Evolutionary conservation across 2,797 vertebrate species (phyloP), one percentile per base, ranked within the genome.

Genomic region (Centropyge bicolor): DNA sequence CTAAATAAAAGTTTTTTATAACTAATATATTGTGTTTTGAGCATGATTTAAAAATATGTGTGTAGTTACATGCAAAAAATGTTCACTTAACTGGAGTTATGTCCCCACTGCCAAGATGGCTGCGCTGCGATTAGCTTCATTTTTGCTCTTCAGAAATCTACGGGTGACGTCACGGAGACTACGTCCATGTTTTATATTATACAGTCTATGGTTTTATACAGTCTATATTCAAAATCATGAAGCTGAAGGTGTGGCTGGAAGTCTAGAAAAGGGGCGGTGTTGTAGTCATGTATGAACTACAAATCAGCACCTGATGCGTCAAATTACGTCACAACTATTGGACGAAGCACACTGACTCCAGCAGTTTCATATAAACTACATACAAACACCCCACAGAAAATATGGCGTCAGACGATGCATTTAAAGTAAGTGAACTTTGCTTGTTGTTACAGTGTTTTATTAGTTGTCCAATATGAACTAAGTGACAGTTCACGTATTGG

Each of bases 321-420:
- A 10, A 0, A 6, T 6, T n/a, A 9, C 88, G 88, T 87, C 91
- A 93, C 90, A 82, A 80, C 0, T 3, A 67, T 61, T 13, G 6
- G 90, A 86, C 87, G n/a, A 1, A 2, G 5, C 12, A 1, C 13
- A 0, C 16, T 0, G n/a, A 0, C 3, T 48, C 0, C 6, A 16
- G 5, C 1, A 35, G 12, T 7, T 74, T 41, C 9, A 41, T 14
- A 3, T 14, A 38, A 74, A 56, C 13, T 2, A 11, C 4, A 16
- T 3, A 0, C 2, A 52, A 19, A 27, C 7, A 0, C 0, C 2
- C 0, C 2, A 6, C 45, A 24, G 6, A 19, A 56, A 48, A 4
- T 6, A 94, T 95, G 95, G 85, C 94, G 1, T 73, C 93, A 20
- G 48, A 48, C 0, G 92, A 93, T 8, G 75, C 89, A 0, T 90